These are phyloP conservation scores for Strigamia crassipes DNA, from an alignment of 2,888 invertebrate genomes.

Conservation along the genomic window DNA sequence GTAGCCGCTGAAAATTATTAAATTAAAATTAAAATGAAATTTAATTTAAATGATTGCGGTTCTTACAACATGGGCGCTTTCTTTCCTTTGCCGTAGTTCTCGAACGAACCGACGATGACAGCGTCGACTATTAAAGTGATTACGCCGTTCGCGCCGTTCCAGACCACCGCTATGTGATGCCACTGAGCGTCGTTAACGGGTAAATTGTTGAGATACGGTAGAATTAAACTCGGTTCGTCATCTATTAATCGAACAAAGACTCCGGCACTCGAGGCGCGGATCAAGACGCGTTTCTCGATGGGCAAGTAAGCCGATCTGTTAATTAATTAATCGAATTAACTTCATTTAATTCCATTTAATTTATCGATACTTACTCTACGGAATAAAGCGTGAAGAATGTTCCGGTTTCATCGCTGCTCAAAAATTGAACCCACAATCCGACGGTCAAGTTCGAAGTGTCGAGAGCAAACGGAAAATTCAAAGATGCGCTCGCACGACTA, in stretches of 20 bases:
- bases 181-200: constrained; percentile 95
- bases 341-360: too few species aligned
- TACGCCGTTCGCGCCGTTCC: constrained; percentile 86
- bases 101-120: constrained; percentile 87
- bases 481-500: constrained; percentile 85
- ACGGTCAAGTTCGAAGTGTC: constrained; percentile 79
- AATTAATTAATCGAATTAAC: too few species aligned
- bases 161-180: constrained; percentile 94
- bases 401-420: constrained; percentile 86
- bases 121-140: constrained; percentile 93
- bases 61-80: constrained; percentile 80
- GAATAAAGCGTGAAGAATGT: constrained; percentile 92
- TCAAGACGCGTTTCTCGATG: constrained; percentile 73
- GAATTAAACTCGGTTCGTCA: constrained; percentile 83
- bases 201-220: constrained; percentile 87
- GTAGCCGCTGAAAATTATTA: constrained; percentile 91
- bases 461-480: constrained; percentile 84
- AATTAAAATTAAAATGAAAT: background rate
- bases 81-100: constrained; percentile 83
- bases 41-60: background rate
- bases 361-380: constrained; percentile 68
- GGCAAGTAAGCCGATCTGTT: constrained; percentile 71
- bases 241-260: constrained; percentile 88
- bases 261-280: constrained; percentile 92
- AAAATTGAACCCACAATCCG: constrained; percentile 96